Evolutionary conservation across 1,140 invertebrate genomes (phyloP), one percentile per base, ranked within the genome.

Genomic region (Meloidogyne hapla): DNA sequence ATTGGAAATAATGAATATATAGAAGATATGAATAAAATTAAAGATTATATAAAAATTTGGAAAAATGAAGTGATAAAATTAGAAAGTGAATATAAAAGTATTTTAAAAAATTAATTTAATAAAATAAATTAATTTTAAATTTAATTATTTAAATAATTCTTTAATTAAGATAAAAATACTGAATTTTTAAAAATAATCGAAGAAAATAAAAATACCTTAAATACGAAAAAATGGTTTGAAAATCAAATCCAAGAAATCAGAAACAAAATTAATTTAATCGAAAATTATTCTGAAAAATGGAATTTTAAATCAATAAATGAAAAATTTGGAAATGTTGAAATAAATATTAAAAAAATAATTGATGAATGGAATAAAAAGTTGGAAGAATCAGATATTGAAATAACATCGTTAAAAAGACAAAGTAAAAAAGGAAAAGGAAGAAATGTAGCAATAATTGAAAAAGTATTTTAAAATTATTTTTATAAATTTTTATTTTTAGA

Each of bases 281-380:
- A 56, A 56, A 56, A n/a, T 56, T n/a, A 56, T 21, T 6, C 6
- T 56, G n/a, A 56, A n/a, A 21, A 9, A 1, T 56, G 48, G 48
- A 56, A 56, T 56, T 56, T 56, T 56, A 56, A 56, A n/a, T n/a
- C 48, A n/a, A n/a, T 56, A 56, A n/a, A 21, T 56, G n/a, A 56
- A n/a, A 56, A n/a, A 56, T 56, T 56, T 56, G 48, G 48, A 15
- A 56, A n/a, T 21, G 48, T n/a, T 21, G n/a, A 56, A 9, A n/a
- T n/a, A 6, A n/a, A n/a, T 8, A 56, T n/a, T 56, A n/a, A 21
- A 21, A 15, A n/a, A 56, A 56, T 56, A n/a, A 56, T n/a, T n/a
- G 48, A 56, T 56, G 48, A 56, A n/a, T 56, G 48, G 48, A 56
- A 56, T 56, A 56, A 56, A n/a, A 56, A 8, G 1, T 56, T 56